Base-by-base conservation (phyloP, 2,797 vertebrate species). In the Aselliscus stoliczkanus region DNA sequence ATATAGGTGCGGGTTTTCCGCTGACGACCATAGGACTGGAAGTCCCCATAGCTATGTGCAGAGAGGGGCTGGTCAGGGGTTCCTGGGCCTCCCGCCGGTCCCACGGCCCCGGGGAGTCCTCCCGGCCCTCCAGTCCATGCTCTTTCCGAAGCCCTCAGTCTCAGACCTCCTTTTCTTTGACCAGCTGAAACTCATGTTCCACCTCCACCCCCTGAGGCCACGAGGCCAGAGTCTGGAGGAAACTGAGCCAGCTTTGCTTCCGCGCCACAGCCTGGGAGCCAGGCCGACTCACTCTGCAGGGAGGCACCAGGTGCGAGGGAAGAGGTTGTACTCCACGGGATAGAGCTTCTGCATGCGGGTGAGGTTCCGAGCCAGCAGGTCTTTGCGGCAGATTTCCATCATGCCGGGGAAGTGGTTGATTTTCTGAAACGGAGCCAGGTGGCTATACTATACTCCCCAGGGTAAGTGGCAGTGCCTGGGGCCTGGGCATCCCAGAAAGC, bases 341-440 rank as follows among this genome's bases (percentile, higher is more conserved):
- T 98, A 99, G 90, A 99, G 98, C 6, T 98, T 98, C 82, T 98
- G 98, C 98, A 99, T 98, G 83, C 98, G 98, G 95, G 98, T 99
- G 88, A 99, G 98, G 97, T 99, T 99, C 84, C 98, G 98, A 17
- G 99, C 98, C 97, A 99, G 88, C 89, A 99, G 82, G 89, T 99
- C 98, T 95, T 99, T 99, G 47, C 98, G 98, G 97, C 99, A 99
- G 92, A 99, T 98, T 97, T 99, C 98, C 0, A 96, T 98, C 99
- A 99, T 99, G 95, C 98, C 98, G 0, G 99, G 98, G 65, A 99
- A 99, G 92, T 99, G 98, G 98, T 99, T 99, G 97, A 99, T 98
- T 98, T 98, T 99, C 99, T 99, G 97, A 72, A 98, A 93, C 13
- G 39, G 42, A 58, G n/a, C 86, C 76, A 88, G 93, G 37, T 23